A percentile compares a stretch with the other conserved stretches of the same genome.
These are phyloP conservation scores for Camponotus floridanus DNA, from an alignment of 1,140 invertebrate species.

Conservation along the genomic window DNA sequence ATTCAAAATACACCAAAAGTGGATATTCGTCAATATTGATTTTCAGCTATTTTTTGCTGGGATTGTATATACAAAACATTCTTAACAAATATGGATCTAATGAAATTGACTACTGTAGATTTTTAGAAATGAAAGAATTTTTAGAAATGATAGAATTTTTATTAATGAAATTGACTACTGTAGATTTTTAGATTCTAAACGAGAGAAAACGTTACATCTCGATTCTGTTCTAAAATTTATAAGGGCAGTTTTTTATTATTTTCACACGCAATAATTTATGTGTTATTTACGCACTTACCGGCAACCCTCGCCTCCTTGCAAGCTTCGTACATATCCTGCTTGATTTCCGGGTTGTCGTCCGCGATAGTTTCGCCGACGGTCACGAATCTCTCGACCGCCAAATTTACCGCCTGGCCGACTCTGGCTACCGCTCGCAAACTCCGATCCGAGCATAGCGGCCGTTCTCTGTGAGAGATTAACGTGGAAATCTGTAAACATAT, in stretches of 20 bases:
- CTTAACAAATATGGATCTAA: no score
- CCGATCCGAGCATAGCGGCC: constrained; percentile 85
- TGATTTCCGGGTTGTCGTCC: constrained; percentile 98
- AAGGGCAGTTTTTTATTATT: neutral
- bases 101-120: no score
- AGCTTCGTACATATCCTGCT: constrained; percentile 98
- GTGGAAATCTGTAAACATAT: constrained; percentile 94
- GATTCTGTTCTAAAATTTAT: neutral
- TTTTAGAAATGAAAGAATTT: no score
- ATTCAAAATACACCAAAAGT: no score
- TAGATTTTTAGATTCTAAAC: neutral
- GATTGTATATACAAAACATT: no score
- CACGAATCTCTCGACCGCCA: constrained; percentile 98
- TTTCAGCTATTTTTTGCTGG: no score
- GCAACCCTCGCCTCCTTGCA: constrained; percentile 98
- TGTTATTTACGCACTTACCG: constrained; percentile 88
- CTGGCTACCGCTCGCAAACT: constrained; percentile 93
- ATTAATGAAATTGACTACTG: neutral
- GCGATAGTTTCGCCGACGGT: constrained; percentile 99
- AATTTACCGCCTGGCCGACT: constrained; percentile 97
- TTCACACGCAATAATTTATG: neutral
- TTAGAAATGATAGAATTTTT: no score
- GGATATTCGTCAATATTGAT: no score
- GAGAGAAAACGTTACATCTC: neutral
- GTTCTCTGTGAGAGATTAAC: constrained; percentile 90